Conservation (phyloP, 2,113 vertebrate genomes). For the Odontesthes bonariensis region DNA sequence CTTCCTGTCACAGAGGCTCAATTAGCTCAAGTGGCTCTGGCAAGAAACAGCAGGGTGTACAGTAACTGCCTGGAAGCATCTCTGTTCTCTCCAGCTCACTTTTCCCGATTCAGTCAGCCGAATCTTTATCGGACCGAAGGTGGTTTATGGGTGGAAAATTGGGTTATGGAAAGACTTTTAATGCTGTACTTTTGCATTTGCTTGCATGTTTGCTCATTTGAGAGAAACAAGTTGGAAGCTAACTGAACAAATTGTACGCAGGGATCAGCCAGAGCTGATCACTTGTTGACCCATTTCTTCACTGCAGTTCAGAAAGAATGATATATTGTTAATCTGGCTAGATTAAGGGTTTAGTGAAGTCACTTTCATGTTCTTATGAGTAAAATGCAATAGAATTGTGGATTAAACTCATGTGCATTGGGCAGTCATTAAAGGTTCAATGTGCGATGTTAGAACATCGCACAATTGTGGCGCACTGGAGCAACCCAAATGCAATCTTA, state of each 20-base stretch:
- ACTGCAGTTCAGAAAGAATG: background rate
- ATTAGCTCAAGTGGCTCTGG: slow-evolving; percentile 61
- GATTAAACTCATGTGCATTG: slow-evolving; percentile 14
- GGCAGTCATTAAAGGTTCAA: background rate
- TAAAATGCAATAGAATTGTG: slow-evolving; percentile 17
- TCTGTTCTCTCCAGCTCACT: slow-evolving; percentile 35
- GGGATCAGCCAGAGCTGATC: background rate
- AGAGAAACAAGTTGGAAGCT: background rate
- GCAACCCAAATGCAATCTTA: background rate
- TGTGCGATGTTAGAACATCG: background rate
- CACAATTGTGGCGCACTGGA: no score
- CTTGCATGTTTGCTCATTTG: background rate
- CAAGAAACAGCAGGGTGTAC: slow-evolving; percentile 44
- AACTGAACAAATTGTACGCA: background rate
- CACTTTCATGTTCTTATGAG: slow-evolving; percentile 8
- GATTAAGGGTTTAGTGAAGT: slow-evolving; percentile 15
- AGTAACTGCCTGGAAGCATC: slow-evolving; percentile 31
- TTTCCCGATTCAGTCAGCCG: slow-evolving; percentile 24
- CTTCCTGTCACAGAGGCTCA: slow-evolving; percentile 63
- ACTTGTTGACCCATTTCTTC: slow-evolving; percentile 24
- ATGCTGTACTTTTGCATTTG: background rate
- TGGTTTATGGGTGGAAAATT: slow-evolving; percentile 14
- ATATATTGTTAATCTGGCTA: background rate
- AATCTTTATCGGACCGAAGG: slow-evolving; percentile 13
- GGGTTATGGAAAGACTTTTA: slow-evolving; percentile 11